Conservation (phyloP, 2,888 invertebrate genomes). For the Drosophila falleni region DNA sequence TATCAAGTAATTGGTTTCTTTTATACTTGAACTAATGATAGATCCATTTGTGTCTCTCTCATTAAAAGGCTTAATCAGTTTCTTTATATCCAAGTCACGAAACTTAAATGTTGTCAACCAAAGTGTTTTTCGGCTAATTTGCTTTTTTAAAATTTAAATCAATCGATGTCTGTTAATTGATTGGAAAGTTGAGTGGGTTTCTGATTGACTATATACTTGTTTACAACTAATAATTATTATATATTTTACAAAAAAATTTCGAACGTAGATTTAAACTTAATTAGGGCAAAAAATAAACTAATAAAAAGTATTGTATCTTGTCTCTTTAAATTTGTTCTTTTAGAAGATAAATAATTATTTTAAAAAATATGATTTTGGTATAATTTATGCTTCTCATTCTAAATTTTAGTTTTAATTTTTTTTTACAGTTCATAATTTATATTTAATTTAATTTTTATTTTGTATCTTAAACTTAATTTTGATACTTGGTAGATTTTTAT, state of each 20-base stretch:
- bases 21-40: background rate
- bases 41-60: background rate
- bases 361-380: too few species aligned
- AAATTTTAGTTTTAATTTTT: too few species aligned
- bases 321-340: too few species aligned
- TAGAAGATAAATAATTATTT: too few species aligned
- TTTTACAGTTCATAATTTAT: too few species aligned
- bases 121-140: slow-evolving; percentile 2
- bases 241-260: too few species aligned
- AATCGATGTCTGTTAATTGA: slow-evolving; percentile 4
- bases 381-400: too few species aligned
- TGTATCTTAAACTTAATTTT: too few species aligned
- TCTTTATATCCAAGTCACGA: slow-evolving; percentile 13
- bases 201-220: background rate
- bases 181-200: slow-evolving; percentile 5
- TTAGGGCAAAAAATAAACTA: background rate
- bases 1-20: slow-evolving; percentile 9
- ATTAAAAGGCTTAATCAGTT: background rate
- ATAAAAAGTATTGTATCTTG: too few species aligned
- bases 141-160: slow-evolving; percentile 19
- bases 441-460: too few species aligned
- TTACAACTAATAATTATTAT: too few species aligned
- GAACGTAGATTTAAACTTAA: background rate
- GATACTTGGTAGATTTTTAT: too few species aligned
- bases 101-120: slow-evolving; percentile 10